Evolutionary conservation across 1,140 invertebrate species (phyloP), one percentile per base, ranked within the genome.

Genomic region (Araneus ventricosus): DNA sequence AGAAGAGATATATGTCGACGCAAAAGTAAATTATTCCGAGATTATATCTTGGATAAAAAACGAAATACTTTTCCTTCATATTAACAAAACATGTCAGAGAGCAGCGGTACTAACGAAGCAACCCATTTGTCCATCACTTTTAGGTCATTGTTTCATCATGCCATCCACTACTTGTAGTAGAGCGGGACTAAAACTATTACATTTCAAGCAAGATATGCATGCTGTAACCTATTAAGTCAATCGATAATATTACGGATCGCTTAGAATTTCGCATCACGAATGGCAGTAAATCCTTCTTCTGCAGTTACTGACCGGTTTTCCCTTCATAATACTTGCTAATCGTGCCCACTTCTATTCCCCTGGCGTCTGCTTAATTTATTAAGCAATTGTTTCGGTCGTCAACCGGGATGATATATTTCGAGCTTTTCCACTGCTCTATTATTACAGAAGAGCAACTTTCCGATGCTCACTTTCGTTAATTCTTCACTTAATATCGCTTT

Each of bases 311-410:
- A 82, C 27, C 89, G 57, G 75, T 80, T 82, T 90, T 90, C 89
- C 88, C 45, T 82, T 90, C 79, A 90, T 90, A 90, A 90, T 90
- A 90, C 89, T 90, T 90, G 89, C 89, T 90, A 90, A 90, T 90
- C 89, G 41, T 52, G 89, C 89, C 89, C 89, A 90, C 89, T 90
- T 90, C 75, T 82, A 90, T 90, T 90, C 89, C 75, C 61, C 22
- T 37, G 30, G 79, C 89, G 89, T 90, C 45, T 75, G 57, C 57
- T 82, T 90, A 90, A 90, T 90, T 90, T 90, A 90, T 90, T 90
- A 90, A 90, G 89, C 79, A 90, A 90, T 90, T 90, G 89, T 90
- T 90, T 90, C 89, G 79, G 89, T 84, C 70, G 75, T 90, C 89
- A 90, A 63, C 24, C 22, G 41, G 52, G 75, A 90, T 90, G 89